Base-by-base conservation (phyloP, 2,797 vertebrate genomes). In the Hemibagrus guttatus region DNA sequence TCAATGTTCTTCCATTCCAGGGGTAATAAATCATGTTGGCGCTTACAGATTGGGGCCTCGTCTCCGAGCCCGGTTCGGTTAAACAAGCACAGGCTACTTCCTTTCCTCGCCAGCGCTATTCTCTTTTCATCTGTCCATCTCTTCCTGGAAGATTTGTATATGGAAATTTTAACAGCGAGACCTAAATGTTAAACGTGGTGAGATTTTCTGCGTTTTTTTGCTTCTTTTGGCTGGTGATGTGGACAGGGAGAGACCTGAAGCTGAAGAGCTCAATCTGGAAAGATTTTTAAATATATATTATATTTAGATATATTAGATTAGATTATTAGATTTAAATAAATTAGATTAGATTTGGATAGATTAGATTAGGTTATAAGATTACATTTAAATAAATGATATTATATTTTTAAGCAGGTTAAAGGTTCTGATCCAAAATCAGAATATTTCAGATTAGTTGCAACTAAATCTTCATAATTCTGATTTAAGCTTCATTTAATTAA, bases 21-120 rank as follows among this genome's bases (percentile, higher is more conserved):
- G 82, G 89, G 93, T 93, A 90, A 95, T 95, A 94, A 95, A 95
- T 95, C 94, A 95, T 92, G 92, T 92, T 91, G 69, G 89, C 91
- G 91, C 88, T 85, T 91, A 88, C 91, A 91, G 88, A 88, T 84
- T 52, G 88, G 74, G 81, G 84, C 58, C 79, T 84, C 56, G 79
- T 59, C 82, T 28, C 16, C 26, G 23, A 85, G 86, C 84, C 66
- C 64, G 61, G 84, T 83, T 87, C 89, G 85, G 83, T 83, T 83
- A 86, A 87, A 85, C 49, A 81, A 23, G 21, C 11, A 28, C 52
- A 31, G n/a, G 49, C 35, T 54, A 6, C 59, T 17, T 63, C 31
- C 19, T 68, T 56, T 64, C 28, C 75, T 85, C 46, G 0, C 13
- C 56, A 54, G 17, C 58, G 16, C 49, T 66, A 16, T 31, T 42